phyloP scores from a whole-genome alignment of 2,797 vertebrate genomes.

The Cossypha caffra region DNA sequence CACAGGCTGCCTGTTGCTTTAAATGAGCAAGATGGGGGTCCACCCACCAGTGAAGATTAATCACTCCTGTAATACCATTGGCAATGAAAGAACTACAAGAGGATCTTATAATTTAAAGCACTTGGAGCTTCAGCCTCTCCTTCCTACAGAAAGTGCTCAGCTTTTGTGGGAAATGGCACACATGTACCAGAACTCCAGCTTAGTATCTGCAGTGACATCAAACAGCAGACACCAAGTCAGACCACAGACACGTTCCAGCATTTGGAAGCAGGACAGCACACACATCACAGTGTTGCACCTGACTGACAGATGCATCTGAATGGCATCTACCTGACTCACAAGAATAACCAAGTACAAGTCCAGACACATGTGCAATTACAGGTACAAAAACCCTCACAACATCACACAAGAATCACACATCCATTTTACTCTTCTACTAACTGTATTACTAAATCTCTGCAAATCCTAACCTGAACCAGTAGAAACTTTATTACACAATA shows the following conservation, averaged over 20 bases:
- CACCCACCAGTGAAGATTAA: neutral
- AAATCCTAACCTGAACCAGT: neutral
- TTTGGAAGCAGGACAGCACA: neutral
- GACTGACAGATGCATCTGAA: neutral
- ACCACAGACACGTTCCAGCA: rapidly evolving
- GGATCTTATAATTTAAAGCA: neutral
- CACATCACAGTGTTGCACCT: rapidly evolving
- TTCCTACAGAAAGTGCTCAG: neutral
- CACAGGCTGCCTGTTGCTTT: neutral
- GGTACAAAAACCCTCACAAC: neutral
- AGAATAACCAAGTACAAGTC: neutral
- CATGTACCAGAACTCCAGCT: rapidly evolving
- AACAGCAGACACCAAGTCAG: neutral
- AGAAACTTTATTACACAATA: neutral
- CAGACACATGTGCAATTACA: rapidly evolving
- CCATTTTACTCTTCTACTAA: neutral
- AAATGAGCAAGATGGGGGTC: neutral
- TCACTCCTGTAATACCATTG: neutral
- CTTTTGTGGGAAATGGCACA: neutral
- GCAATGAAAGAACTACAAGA: neutral
- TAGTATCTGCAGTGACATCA: neutral
- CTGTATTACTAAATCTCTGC: neutral
- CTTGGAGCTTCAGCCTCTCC: neutral
- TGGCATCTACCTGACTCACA: neutral
- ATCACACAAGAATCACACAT: neutral